Evolutionary conservation across 2,888 invertebrate genomes (phyloP).

Genomic region (Mythimna loreyi): DNA sequence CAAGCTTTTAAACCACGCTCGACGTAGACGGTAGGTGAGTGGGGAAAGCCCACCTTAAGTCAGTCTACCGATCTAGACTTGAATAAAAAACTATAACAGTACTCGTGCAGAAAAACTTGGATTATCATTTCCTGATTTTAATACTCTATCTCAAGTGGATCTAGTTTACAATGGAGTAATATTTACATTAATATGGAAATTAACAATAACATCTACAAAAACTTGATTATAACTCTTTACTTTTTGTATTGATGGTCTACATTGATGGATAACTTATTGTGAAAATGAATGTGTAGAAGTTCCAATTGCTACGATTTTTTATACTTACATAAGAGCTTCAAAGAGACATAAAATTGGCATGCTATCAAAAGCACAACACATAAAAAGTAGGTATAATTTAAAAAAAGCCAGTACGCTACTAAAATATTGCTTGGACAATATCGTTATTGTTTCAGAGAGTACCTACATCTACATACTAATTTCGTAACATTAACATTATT

Average conservation of each 20-base stretch:
- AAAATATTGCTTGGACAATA: no score
- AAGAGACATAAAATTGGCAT: no score
- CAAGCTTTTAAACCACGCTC: no score
- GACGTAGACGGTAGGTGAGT: no score
- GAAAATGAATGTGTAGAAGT: conserved; percentile 13
- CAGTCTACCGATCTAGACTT: conserved; percentile 28
- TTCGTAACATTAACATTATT: no score
- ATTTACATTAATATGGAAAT: conserved; percentile 26
- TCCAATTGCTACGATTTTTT: not conserved
- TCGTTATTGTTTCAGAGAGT: no score
- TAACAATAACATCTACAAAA: conserved; percentile 35
- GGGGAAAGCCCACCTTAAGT: no score
- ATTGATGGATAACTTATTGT: conserved; percentile 8
- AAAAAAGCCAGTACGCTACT: no score
- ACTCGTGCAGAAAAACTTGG: conserved; percentile 18
- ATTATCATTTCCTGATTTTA: conserved; percentile 38
- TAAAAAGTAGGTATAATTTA: no score
- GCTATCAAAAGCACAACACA: no score
- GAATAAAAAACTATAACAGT: conserved; percentile 16
- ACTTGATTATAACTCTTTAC: conserved; percentile 22
- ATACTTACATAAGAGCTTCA: no score
- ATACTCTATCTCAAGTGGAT: conserved; percentile 14
- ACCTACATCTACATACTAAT: no score
- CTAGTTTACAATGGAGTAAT: conserved; percentile 11
- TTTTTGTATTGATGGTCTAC: conserved; percentile 30